Base-by-base conservation (phyloP, 2,888 invertebrate genomes). In the Erynnis tages region DNA sequence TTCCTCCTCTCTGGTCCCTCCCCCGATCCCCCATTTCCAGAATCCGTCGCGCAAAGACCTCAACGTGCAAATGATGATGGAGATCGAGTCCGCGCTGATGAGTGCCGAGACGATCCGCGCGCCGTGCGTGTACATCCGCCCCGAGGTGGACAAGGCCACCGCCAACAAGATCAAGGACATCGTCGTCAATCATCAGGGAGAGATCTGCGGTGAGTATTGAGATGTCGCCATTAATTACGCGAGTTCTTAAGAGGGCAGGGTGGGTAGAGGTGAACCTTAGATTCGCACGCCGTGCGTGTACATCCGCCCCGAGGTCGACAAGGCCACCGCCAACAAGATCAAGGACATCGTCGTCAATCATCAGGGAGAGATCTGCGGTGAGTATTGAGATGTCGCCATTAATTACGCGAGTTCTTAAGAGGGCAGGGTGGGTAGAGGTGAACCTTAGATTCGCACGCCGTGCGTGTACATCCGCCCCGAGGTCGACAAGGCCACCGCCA, bases 41-140 rank as follows among this genome's bases (percentile, higher is more conserved):
- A 96, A 96, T 66, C 96, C 97, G 1, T 95, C 96, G 1, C 93
- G 97, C 25, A 94, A 97, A 83, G 98, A 98, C 74, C 92, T 97
- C 58, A 95, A 97, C 70, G 94, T 97, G 54, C 98, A 98, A 76
- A 95, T 99, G 95, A 95, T 98, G 79, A 93, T 96, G 90, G 94
- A 94, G 58, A 95, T 97, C 53, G 97, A 97, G 73, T 95, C 96
- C 58, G 92, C 95, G 0, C 83, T 98, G 48, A 91, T 96, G 14
- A 93, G 94, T 64, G 95, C 94, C 48, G 96, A 97, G 77, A 92
- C 95, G 61, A 92, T 96, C 66, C 91, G 92, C 17, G 91, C 94
- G 62, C 98, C 98, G 0, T 92, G 92, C 61, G 93, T 97, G 50
- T 97, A 91, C 70, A 94, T 97, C 34, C 92, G 94, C 30, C 91